Percentiles rank a stretch among this genome's conserved stretches.
phyloP scores from a whole-genome alignment of 2,113 vertebrate species.

The Taxidea taxus region DNA sequence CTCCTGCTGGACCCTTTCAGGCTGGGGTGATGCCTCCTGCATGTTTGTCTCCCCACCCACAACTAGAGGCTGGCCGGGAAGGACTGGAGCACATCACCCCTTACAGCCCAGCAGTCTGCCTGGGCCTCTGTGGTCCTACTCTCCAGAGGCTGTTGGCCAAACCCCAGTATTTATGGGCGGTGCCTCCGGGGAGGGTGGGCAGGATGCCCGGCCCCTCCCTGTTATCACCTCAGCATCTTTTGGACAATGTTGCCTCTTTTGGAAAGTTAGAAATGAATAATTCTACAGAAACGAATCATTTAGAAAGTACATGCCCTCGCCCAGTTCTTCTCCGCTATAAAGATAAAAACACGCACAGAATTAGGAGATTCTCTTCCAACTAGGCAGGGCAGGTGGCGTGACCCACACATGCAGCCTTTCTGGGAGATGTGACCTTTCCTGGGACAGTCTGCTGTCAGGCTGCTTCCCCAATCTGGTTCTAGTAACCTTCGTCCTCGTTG shows the following conservation, averaged over 20 bases:
- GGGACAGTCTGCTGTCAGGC: accelerated
- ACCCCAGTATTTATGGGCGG: background rate
- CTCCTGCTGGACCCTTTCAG: background rate
- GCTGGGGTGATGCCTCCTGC: background rate
- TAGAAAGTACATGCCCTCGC: conserved; percentile 40
- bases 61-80: accelerated
- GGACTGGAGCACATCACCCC: background rate
- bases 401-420: background rate
- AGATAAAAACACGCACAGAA: background rate
- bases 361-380: background rate
- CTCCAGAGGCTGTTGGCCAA: background rate
- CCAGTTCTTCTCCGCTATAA: background rate
- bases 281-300: conserved; percentile 42
- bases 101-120: accelerated
- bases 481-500: accelerated
- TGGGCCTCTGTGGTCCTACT: accelerated
- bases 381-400: accelerated
- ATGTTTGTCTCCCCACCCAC: background rate
- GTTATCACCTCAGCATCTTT: conserved; percentile 33
- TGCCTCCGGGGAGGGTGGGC: background rate
- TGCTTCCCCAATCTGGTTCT: background rate
- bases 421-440: accelerated
- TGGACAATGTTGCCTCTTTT: background rate
- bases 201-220: background rate
- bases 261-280: conserved; percentile 59